phyloP scores from a whole-genome alignment of 2,797 vertebrate species.

The Artibeus lituratus region DNA sequence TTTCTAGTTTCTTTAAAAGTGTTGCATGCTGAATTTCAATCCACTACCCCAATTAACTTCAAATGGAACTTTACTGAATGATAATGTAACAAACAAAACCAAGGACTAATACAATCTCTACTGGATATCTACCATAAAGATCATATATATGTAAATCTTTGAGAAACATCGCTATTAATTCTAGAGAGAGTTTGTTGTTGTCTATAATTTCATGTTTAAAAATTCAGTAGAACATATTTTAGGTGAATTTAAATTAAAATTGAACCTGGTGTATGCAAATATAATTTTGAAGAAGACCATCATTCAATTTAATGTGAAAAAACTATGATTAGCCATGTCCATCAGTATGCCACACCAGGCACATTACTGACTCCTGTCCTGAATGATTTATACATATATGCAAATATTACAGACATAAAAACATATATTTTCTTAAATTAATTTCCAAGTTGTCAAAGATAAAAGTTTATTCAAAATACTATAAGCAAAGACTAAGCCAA shows the following conservation, averaged over 20 bases:
- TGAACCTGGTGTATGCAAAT: neutral
- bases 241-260: slow-evolving; percentile 29
- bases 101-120: slow-evolving; percentile 42
- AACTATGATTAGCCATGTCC: neutral
- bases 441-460: neutral
- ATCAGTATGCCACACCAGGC: neutral
- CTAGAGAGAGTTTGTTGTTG: neutral
- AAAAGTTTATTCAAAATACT: neutral
- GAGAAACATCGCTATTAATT: slow-evolving; percentile 25
- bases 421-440: neutral
- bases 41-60: slow-evolving; percentile 40
- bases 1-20: slow-evolving; percentile 31
- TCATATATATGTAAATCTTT: slow-evolving; percentile 56
- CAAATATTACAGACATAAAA: neutral
- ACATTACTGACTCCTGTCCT: neutral
- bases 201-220: slow-evolving; percentile 43
- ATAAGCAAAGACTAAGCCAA: neutral
- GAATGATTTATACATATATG: neutral
- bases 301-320: slow-evolving; percentile 3
- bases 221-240: slow-evolving; percentile 21
- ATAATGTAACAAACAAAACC: slow-evolving; percentile 47
- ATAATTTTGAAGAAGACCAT: neutral
- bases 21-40: neutral
- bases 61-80: slow-evolving; percentile 49
- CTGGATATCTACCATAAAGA: slow-evolving; percentile 42